Percentiles rank a stretch among this genome's conserved stretches.
These are phyloP conservation scores for Epistrophe grossulariae DNA, from an alignment of 2,888 invertebrate species.

Conservation along the genomic window DNA sequence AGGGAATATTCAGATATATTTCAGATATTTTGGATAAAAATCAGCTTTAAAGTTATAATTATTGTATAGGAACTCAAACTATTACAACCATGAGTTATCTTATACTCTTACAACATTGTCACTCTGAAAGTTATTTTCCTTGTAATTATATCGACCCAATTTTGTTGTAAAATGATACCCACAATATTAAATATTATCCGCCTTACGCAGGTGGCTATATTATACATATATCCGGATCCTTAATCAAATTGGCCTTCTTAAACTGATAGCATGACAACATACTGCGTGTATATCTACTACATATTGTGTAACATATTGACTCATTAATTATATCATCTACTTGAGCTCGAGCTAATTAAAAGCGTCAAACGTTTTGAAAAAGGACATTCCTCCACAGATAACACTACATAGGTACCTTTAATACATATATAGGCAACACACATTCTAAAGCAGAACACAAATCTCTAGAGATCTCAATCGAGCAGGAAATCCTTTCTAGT, in stretches of 20 bases:
- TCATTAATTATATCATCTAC: conserved; percentile 70
- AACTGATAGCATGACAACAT: conserved; percentile 32
- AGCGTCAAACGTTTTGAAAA: conserved; percentile 54
- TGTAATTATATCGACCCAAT: conserved; percentile 13
- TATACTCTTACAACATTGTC: neutral
- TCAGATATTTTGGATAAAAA: too few species aligned
- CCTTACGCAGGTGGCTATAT: conserved; percentile 55
- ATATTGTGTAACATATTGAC: conserved; percentile 62
- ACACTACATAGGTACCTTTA: too few species aligned
- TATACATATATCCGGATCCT: conserved; percentile 29
- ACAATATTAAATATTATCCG: conserved; percentile 43
- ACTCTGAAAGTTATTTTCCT: neutral
- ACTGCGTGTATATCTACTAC: neutral
- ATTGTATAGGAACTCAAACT: too few species aligned
- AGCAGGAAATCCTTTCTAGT: conserved; percentile 65
- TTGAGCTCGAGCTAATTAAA: conserved; percentile 68
- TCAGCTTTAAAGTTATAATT: too few species aligned
- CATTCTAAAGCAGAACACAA: neutral
- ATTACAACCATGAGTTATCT: too few species aligned
- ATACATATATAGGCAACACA: neutral
- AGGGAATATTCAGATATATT: too few species aligned
- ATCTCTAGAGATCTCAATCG: conserved; percentile 62
- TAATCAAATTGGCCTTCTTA: conserved; percentile 59
- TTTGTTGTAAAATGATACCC: conserved; percentile 31
- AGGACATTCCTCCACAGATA: conserved; percentile 54